Evolutionary conservation across 2,888 invertebrate genomes (phyloP), one percentile per base, ranked within the genome.

Genomic region (Torymus auratus): DNA sequence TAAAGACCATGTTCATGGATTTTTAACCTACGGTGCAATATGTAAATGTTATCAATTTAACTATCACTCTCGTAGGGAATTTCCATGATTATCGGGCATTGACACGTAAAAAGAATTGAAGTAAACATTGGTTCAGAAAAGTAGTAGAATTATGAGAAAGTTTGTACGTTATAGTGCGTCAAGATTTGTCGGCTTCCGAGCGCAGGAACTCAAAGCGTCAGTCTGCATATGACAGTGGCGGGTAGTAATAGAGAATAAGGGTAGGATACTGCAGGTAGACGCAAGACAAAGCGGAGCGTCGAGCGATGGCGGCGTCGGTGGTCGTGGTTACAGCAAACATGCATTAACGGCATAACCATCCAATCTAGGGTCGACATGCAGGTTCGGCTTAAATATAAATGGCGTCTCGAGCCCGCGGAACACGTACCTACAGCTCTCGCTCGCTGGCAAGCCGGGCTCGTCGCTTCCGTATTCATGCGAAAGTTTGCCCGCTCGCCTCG

Each of bases 351-450:
- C 87, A 86, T 88, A 87, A 87, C 87, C 88, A 86, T 88, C 87
- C 88, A 88, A 89, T 89, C 86, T 87, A 87, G 86, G 79, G 80
- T 83, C 52, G 61, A 62, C 71, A 55, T 23, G 67, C 65, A 70
- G 60, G 83, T 85, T 52, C 86, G 83, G 87, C 88, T 89, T 88
- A 88, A 89, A 89, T 89, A 89, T 89, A 88, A 88, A 89, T 88
- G 88, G 84, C 86, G 85, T 86, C 85, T 83, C 82, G 78, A 62
- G 62, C 67, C 81, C 84, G 80, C 84, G 78, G 85, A 84, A 83
- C 12, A 3, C n/a, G 52, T 56, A 14, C n/a, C 23, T 56, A 14
- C 10, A 1, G 28, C 28, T 28, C 28, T 28, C 3, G 28, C 28
- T 28, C 28, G 7, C 3, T 7, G 28, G 28, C 28, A 7, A 28